Evolutionary conservation across 2,113 vertebrate species (phyloP), one percentile per base, ranked within the genome.

Genomic region (Alosa alosa): DNA sequence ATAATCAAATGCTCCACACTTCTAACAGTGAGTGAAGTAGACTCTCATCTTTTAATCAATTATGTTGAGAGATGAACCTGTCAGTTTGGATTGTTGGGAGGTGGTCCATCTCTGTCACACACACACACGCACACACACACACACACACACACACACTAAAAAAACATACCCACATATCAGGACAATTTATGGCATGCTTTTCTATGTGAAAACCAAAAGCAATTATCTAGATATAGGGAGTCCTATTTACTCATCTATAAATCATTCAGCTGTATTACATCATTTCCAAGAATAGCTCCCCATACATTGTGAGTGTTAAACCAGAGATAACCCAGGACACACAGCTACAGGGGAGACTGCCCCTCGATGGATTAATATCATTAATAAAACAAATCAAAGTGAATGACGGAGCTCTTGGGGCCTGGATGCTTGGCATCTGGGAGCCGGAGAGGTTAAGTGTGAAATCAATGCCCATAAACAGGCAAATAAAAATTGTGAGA

Each of bases 401-500:
- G 84, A 91, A 85, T 89, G 87, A 94, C 88, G 2, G 92, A 86
- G 88, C 92, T 90, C 90, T 18, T 4, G 55, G 84, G 64, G 78
- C 25, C 20, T 20, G 55, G 55, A 60, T 60, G 64, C 72, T 15
- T 1, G 36, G 11, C 84, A 82, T 88, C 90, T 93, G 92, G 92
- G 89, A 87, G 55, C 87, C 84, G 86, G 83, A 15, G 86, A 87
- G 89, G 89, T 92, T 94, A 92, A 93, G 90, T 94, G 93, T 92
- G 92, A 93, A 93, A 95, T 96, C 94, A 95, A 95, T 95, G 88
- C 20, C 81, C 91, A 94, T 94, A 93, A 95, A 95, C 47, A 82
- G 92, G 89, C 87, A 82, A 89, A 93, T 94, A 90, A 91, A 94
- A 90, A 90, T 88, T 86, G 72, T 81, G 75, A 49, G 81, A 41